These are phyloP conservation scores for Fulica atra DNA, from an alignment of 2,113 vertebrate species.

Conservation along the genomic window DNA sequence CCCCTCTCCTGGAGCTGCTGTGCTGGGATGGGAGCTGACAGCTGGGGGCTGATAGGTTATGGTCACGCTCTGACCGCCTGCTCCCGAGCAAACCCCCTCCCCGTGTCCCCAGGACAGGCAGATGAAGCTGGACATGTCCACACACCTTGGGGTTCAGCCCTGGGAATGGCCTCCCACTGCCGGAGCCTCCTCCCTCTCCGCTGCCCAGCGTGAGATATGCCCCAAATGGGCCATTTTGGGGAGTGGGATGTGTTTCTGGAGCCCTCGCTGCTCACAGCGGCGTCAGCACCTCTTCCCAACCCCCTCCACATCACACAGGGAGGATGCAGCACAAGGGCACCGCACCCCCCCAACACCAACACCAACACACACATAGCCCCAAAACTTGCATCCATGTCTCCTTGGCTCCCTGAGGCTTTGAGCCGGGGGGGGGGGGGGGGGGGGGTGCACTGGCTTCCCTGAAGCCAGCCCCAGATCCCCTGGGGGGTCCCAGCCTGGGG, in stretches of 20 bases:
- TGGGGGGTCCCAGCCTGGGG: fast-evolving
- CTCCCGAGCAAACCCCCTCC: fast-evolving
- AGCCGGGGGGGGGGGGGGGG: neutral
- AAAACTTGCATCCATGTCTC: fast-evolving
- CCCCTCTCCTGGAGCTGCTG: fast-evolving
- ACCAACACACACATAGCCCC: fast-evolving
- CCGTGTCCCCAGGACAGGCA: fast-evolving
- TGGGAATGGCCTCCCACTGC: no score
- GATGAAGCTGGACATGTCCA: fast-evolving
- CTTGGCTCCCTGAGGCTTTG: neutral
- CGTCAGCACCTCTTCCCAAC: fast-evolving
- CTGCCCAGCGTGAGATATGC: neutral
- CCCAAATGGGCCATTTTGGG: neutral
- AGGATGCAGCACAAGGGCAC: fast-evolving
- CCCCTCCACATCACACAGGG: fast-evolving
- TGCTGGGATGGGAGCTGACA: neutral
- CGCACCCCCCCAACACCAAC: no score
- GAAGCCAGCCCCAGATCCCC: neutral
- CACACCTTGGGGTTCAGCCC: fast-evolving
- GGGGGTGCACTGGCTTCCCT: neutral
- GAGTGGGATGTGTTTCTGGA: neutral
- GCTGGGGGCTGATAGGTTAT: neutral
- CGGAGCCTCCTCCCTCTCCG: neutral
- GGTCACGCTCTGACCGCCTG: neutral
- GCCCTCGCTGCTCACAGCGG: fast-evolving